Conservation (phyloP, 2,113 vertebrate species). For the Corythoichthys haematopterus region DNA sequence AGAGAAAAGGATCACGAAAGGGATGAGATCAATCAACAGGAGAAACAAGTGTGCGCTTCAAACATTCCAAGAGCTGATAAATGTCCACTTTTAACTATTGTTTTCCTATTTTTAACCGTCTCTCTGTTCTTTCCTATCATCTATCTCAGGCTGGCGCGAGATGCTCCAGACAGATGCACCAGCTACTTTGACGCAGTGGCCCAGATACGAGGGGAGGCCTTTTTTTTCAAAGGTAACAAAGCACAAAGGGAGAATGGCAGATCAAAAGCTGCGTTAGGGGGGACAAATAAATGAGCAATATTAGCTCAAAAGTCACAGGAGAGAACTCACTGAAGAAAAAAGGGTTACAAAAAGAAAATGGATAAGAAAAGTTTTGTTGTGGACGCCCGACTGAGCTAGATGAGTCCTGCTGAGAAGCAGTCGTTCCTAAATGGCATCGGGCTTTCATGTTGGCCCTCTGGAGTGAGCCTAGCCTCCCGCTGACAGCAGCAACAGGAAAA, state of each 20-base stretch:
- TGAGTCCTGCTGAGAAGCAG: conserved; percentile 30
- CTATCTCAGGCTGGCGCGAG: conserved; percentile 73
- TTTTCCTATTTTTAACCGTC: conserved; percentile 1
- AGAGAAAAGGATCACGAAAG: background rate
- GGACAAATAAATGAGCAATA: conserved; percentile 26
- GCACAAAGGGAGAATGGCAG: conserved; percentile 25
- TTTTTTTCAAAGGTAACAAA: conserved; percentile 94
- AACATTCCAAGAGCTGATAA: conserved; percentile 12
- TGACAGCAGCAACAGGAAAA: conserved; percentile 31
- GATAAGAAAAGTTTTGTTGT: background rate
- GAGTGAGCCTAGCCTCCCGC: conserved; percentile 32
- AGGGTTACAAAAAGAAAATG: background rate
- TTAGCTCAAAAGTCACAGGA: conserved; percentile 18
- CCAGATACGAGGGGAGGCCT: conserved; percentile 93
- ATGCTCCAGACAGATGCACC: conserved; percentile 83
- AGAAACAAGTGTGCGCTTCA: background rate
- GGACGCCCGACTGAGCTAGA: conserved; percentile 16
- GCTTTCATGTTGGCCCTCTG: conserved; percentile 46
- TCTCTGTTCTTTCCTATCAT: conserved; percentile 14
- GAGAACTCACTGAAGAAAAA: conserved; percentile 13
- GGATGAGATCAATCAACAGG: background rate
- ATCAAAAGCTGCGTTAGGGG: conserved; percentile 16
- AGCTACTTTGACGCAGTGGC: conserved; percentile 89
- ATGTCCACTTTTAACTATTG: conserved; percentile 23
- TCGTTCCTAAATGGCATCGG: conserved; percentile 42